phyloP scores from a whole-genome alignment of 2,113 vertebrate genomes.

The Zosterops pallidus region DNA sequence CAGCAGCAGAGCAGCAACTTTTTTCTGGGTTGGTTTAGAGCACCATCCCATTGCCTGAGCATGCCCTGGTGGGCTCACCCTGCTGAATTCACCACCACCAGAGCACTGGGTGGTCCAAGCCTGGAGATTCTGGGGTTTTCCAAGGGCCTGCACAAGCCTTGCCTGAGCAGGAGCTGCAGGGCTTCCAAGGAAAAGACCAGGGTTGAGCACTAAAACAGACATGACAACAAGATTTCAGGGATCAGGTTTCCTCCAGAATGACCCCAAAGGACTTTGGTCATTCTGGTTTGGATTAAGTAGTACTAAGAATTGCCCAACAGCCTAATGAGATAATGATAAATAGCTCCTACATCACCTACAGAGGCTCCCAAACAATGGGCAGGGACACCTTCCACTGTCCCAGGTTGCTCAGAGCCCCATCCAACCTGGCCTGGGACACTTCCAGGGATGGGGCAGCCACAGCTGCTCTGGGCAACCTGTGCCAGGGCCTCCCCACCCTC shows the following conservation, averaged over 20 bases:
- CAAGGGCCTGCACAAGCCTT: neutral
- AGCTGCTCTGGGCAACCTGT: neutral
- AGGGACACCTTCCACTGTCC: neutral
- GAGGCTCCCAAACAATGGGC: neutral
- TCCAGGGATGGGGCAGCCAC: neutral
- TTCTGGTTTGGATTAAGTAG: neutral
- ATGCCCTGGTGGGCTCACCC: neutral
- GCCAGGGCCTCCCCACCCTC: neutral
- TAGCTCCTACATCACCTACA: neutral
- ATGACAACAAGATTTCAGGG: neutral
- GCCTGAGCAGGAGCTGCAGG: neutral
- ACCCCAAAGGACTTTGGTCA: neutral
- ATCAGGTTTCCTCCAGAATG: neutral
- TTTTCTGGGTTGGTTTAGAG: neutral
- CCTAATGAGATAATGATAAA: neutral
- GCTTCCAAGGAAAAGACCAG: neutral
- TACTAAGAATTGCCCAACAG: neutral
- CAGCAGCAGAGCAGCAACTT: neutral
- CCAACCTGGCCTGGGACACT: accelerated
- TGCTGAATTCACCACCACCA: neutral
- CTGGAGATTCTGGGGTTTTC: neutral
- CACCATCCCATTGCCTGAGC: accelerated
- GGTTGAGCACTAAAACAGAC: neutral
- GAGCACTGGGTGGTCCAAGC: neutral
- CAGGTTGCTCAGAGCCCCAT: neutral